Conservation (phyloP, 2,888 invertebrate species). For the Selenia dentaria region DNA sequence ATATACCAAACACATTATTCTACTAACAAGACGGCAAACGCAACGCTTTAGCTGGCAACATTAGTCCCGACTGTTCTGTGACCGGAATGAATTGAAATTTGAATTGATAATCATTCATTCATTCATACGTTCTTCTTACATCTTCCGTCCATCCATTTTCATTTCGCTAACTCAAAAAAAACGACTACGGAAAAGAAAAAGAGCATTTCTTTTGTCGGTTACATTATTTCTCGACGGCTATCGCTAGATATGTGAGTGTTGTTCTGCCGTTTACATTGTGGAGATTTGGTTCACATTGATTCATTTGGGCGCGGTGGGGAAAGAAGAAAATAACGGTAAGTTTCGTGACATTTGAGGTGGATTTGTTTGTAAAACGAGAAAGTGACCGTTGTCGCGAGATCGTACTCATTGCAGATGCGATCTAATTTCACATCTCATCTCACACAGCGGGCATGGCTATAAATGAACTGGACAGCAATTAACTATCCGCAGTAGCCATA, state of each 20-base stretch:
- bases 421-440: conserved; percentile 69
- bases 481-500: conserved; percentile 55
- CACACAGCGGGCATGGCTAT: conserved; percentile 60
- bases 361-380: conserved; percentile 78
- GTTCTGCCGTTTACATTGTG: conserved; percentile 50
- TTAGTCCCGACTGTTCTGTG: no score
- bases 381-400: conserved; percentile 74
- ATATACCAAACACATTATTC: no score
- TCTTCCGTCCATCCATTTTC: conserved; percentile 80
- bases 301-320: conserved; percentile 41
- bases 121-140: no score
- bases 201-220: conserved; percentile 63
- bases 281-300: conserved; percentile 52
- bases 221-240: conserved; percentile 51
- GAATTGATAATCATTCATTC: neutral
- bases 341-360: conserved; percentile 65
- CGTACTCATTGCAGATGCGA: conserved; percentile 59
- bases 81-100: no score
- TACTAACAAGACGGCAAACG: no score
- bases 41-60: no score
- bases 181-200: conserved; percentile 71
- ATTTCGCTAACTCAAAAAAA: conserved; percentile 73
- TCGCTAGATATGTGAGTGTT: conserved; percentile 69
- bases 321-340: conserved; percentile 64
- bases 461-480: conserved; percentile 67